phyloP scores from a whole-genome alignment of 2,113 vertebrate genomes.

The Triplophysa siluroides region DNA sequence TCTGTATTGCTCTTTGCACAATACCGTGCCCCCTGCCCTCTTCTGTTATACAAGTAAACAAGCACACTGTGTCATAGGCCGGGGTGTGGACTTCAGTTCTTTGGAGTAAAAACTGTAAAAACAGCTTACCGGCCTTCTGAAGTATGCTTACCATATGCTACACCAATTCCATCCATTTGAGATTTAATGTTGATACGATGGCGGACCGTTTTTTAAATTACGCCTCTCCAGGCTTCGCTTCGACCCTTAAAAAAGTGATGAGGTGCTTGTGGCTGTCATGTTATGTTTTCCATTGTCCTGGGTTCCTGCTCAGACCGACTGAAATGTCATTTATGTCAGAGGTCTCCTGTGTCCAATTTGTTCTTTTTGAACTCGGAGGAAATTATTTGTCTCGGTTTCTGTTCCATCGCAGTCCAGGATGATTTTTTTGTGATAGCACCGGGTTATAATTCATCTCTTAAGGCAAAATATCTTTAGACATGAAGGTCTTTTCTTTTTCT shows the following conservation, averaged over 20 bases:
- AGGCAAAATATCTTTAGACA: slow-evolving; percentile 2
- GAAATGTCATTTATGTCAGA: slow-evolving; percentile 54
- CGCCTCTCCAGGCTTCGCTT: slow-evolving; percentile 45
- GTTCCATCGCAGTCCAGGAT: slow-evolving; percentile 32
- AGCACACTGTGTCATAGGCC: slow-evolving; percentile 34
- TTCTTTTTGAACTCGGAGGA: slow-evolving; percentile 49
- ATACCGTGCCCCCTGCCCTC: slow-evolving; percentile 8
- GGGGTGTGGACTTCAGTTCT: slow-evolving; percentile 34
- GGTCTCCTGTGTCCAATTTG: slow-evolving; percentile 53
- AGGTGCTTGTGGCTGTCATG: slow-evolving; percentile 57
- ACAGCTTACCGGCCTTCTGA: not conserved
- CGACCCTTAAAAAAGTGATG: slow-evolving; percentile 47
- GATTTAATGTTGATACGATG: slow-evolving; percentile 43
- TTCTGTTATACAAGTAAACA: slow-evolving; percentile 37
- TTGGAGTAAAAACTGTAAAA: slow-evolving; percentile 25
- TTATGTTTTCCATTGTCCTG: slow-evolving; percentile 56
- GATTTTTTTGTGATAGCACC: slow-evolving; percentile 13
- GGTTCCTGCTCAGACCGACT: slow-evolving; percentile 23
- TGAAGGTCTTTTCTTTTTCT: not conserved
- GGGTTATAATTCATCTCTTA: slow-evolving; percentile 22
- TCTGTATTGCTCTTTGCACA: slow-evolving; percentile 4
- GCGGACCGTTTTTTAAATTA: slow-evolving; percentile 46
- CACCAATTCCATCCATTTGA: slow-evolving; percentile 37
- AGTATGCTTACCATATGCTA: slow-evolving; percentile 43
- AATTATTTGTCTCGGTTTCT: slow-evolving; percentile 53